Conservation (phyloP, 1,140 invertebrate genomes). For the Tenebrio molitor region DNA sequence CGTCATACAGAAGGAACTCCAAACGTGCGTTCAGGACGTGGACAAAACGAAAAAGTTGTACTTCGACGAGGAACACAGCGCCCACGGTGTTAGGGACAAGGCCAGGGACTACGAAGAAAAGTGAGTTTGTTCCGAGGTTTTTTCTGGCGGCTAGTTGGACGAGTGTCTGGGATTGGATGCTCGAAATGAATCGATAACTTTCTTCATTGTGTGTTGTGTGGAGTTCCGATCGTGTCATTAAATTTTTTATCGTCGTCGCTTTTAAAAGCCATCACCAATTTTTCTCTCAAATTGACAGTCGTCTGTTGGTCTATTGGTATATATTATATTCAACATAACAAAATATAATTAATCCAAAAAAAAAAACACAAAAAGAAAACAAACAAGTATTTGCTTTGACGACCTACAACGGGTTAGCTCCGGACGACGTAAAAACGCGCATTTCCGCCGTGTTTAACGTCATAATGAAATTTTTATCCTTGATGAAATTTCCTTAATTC, state of each 20-base stretch:
- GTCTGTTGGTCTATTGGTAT: too few relatives aligned
- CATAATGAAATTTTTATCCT: neutral
- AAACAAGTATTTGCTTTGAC: too few relatives aligned
- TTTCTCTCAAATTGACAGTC: too few relatives aligned
- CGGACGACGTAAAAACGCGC: too few relatives aligned
- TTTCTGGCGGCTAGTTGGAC: neutral
- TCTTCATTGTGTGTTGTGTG: too few relatives aligned
- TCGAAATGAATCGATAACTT: neutral
- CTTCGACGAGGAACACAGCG: slow-evolving; percentile 95
- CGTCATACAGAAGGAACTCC: slow-evolving; percentile 91
- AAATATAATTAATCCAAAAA: too few relatives aligned
- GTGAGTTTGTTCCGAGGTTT: slow-evolving; percentile 67
- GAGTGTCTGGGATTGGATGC: neutral
- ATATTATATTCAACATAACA: too few relatives aligned
- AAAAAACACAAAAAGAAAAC: too few relatives aligned
- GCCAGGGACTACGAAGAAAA: slow-evolving; percentile 97
- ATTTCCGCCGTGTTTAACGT: neutral
- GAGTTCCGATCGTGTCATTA: neutral
- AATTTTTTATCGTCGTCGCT: neutral
- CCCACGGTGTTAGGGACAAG: slow-evolving; percentile 95
- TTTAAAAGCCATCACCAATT: slow-evolving; percentile 1
- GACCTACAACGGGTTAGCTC: too few relatives aligned
- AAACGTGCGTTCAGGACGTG: slow-evolving; percentile 88
- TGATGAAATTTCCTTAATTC: slow-evolving; percentile 2
- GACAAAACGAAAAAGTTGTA: slow-evolving; percentile 96